A percentile compares a stretch with the other conserved stretches of the same genome.
These are phyloP conservation scores for Nomada ruficornis DNA, from an alignment of 2,888 invertebrate genomes.

Conservation along the genomic window DNA sequence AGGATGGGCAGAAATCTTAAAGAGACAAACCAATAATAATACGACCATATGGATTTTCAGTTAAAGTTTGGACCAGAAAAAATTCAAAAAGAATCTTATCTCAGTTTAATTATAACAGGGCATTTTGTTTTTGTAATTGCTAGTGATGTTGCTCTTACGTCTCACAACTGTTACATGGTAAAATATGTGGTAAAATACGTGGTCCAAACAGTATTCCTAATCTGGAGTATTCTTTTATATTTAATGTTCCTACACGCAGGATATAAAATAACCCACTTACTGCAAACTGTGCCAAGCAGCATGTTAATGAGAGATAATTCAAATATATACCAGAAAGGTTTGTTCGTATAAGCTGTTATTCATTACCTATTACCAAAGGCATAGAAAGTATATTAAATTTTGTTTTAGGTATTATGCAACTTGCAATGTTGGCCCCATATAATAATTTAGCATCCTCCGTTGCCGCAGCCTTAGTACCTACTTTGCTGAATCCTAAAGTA, in stretches of 20 bases:
- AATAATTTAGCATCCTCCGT: conserved; percentile 85
- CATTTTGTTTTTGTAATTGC: conserved; percentile 85
- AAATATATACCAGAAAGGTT: conserved; percentile 83
- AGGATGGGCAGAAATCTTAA: not conserved
- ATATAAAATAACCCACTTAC: conserved; percentile 84
- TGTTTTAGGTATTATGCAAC: conserved; percentile 84
- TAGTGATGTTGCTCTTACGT: conserved; percentile 85
- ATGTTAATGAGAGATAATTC: conserved; percentile 82
- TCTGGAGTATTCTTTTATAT: conserved; percentile 86
- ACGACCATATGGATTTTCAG: conserved; percentile 73
- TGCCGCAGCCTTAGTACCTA: conserved; percentile 85
- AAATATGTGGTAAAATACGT: conserved; percentile 85
- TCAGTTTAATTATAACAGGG: conserved; percentile 85
- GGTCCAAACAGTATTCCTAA: conserved; percentile 85
- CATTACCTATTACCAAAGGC: not conserved
- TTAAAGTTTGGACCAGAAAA: conserved; percentile 85
- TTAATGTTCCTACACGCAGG: conserved; percentile 86
- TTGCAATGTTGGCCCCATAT: conserved; percentile 86
- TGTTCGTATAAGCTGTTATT: not conserved
- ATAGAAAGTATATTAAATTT: not conserved
- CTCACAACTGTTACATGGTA: conserved; percentile 83
- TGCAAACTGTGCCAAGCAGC: conserved; percentile 83
- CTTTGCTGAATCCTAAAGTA: conserved; percentile 84
- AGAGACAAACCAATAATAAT: not conserved
- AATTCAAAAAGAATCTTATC: conserved; percentile 85